Base-by-base conservation (phyloP, 2,797 vertebrate species). In the Heterohyrax brucei region DNA sequence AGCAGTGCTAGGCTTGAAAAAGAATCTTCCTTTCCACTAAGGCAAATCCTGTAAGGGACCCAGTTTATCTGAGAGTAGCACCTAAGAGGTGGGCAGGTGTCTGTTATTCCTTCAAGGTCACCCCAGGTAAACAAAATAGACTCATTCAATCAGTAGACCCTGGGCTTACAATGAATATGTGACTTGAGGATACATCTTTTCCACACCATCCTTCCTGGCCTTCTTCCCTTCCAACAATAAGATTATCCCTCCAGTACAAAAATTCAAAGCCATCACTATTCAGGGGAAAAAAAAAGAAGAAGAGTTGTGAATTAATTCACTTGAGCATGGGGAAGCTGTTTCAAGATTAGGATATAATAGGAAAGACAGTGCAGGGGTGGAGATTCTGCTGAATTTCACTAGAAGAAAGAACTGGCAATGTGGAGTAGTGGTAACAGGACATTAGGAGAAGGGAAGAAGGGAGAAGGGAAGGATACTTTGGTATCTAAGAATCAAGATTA, bases 1-100 rank as follows among this genome's bases (percentile, higher is more conserved):
- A 75, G 1, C 24, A 64, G 39, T 10, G 10, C 6, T 76, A 21
- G 14, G 14, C 1, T 18, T 19, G 82, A 93, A 86, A 68, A 19
- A 56, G 44, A 82, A 33, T 16, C 46, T 82, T 89, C 46, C 48
- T 93, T 93, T 96, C 39, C 2, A 24, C 28, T 93, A 66, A 89
- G 77, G 48, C 24, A 93, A 82, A 26, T 46, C 28, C 72, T 48
- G 61, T 2, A 86, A 88, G 75, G 18, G 53, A 76, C 44, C 48
- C 68, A 77, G 78, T 66, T 93, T n/a, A 87, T 68, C 46, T 82
- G 30, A 76, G 13, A 73, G 22, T 16, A 14, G 30, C 19, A 44
- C 14, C 24, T 26, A 44, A 83, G 7, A 22, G 72, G 10, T n/a
- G 26, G 19, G 48, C 39, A 39, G 39, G 39, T 62, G 26, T 14